Percentiles rank a stretch among this genome's conserved stretches.
Conservation (phyloP, 1,140 invertebrate genomes). For the Solenopsis invicta region DNA sequence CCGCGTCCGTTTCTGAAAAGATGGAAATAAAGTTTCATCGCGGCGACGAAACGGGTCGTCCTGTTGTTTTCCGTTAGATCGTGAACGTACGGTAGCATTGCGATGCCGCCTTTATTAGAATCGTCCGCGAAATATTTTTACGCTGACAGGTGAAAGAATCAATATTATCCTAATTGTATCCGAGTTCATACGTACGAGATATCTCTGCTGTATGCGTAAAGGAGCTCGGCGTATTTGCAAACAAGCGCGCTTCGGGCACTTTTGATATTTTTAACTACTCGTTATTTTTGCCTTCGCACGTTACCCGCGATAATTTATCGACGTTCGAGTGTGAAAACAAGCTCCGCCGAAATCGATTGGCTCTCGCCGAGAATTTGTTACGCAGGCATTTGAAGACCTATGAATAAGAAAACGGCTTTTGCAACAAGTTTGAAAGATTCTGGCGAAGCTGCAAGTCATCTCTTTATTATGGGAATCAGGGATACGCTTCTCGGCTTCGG, state of each 20-base stretch:
- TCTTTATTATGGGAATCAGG: not conserved
- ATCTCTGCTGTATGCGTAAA: not conserved
- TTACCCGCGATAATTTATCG: conserved; percentile 31
- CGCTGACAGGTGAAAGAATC: not conserved
- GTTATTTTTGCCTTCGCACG: conserved; percentile 19
- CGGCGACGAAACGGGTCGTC: not conserved
- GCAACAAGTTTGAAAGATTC: not conserved
- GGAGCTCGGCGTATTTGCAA: not conserved
- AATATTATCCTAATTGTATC: conserved; percentile 2
- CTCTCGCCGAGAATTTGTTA: not conserved
- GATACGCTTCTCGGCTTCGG: not conserved
- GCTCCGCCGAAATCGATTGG: not conserved
- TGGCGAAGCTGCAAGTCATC: not conserved
- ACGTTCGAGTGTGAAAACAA: conserved; percentile 42
- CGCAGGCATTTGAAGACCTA: conserved; percentile 10
- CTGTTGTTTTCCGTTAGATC: not conserved
- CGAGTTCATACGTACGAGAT: not conserved
- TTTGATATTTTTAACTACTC: conserved; percentile 40
- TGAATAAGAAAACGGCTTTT: conserved; percentile 32
- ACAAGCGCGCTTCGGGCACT: not conserved
- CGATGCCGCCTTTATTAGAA: not conserved
- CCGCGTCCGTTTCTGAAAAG: conserved; percentile 32
- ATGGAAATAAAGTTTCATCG: conserved; percentile 24
- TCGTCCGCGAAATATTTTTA: conserved; percentile 17
- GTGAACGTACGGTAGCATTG: no score